phyloP scores from a whole-genome alignment of 2,797 vertebrate genomes.

The Phrynocephalus guinanensis region DNA sequence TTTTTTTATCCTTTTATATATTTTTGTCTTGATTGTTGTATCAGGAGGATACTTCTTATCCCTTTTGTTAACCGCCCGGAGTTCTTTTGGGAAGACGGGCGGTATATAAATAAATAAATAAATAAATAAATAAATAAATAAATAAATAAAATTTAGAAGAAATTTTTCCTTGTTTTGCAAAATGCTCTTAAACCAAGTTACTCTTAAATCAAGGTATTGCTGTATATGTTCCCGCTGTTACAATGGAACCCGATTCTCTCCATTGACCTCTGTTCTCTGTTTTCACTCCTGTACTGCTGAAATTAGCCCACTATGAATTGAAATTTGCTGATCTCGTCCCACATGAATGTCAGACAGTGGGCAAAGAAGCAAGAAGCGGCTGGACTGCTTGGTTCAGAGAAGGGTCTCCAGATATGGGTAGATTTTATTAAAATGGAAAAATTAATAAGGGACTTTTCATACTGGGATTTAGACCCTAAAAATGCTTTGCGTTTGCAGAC shows the following conservation, averaged over 20 bases:
- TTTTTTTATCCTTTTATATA: too few species aligned
- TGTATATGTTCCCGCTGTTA: background rate
- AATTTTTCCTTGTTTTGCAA: too few species aligned
- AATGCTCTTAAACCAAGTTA: too few species aligned
- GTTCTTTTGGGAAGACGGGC: too few species aligned
- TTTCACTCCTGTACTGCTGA: background rate
- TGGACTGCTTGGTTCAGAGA: constrained; percentile 24
- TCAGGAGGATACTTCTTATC: too few species aligned
- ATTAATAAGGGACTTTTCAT: constrained; percentile 33
- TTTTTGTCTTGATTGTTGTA: too few species aligned
- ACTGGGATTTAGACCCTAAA: constrained; percentile 14
- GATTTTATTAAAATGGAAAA: constrained; percentile 19
- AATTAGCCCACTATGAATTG: constrained; percentile 18
- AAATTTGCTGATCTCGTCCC: constrained; percentile 20
- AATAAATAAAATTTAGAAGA: too few species aligned
- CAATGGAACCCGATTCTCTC: background rate
- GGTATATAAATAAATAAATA: too few species aligned
- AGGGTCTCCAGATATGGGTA: constrained; percentile 3
- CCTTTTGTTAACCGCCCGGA: too few species aligned
- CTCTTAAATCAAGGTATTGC: too few species aligned
- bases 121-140: too few species aligned
- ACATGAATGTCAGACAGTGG: constrained; percentile 17
- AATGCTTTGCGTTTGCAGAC: background rate
- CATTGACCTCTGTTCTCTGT: background rate
- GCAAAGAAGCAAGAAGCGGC: background rate